Percentiles rank a stretch among this genome's conserved stretches.
Evolutionary conservation across 2,888 invertebrate species (phyloP).

Genomic region (Pseudoips prasinana): DNA sequence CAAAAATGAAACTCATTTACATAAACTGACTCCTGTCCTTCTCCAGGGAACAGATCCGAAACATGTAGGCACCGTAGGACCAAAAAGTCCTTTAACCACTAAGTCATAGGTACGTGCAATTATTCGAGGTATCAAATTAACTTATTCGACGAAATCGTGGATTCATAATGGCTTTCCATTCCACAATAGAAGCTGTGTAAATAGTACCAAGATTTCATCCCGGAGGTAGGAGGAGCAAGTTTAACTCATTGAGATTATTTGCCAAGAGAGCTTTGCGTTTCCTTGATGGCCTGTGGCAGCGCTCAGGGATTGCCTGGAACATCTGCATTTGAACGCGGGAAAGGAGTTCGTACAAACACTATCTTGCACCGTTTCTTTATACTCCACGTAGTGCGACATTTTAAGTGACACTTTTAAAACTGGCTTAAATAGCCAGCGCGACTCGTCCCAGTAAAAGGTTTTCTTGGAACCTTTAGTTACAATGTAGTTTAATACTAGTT

Average conservation of each 20-base stretch:
- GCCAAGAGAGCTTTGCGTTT: conserved; percentile 47
- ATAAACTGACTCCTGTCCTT: no score
- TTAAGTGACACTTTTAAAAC: conserved; percentile 4
- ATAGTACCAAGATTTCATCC: conserved; percentile 31
- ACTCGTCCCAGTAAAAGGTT: neutral
- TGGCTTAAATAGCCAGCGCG: neutral
- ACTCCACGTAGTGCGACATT: conserved; percentile 5
- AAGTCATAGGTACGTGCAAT: no score
- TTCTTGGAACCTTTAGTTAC: neutral
- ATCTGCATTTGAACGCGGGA: conserved; percentile 30
- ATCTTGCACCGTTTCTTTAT: conserved; percentile 16
- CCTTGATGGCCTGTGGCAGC: conserved; percentile 46
- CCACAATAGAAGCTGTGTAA: conserved; percentile 30
- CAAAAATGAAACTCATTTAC: no score
- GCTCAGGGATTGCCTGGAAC: conserved; percentile 41
- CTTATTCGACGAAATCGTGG: no score
- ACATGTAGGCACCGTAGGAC: no score
- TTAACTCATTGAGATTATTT: conserved; percentile 51
- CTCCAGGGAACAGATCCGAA: no score
- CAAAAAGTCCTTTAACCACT: no score
- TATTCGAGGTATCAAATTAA: no score
- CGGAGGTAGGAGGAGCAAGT: conserved; percentile 24
- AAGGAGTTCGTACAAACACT: conserved; percentile 27
- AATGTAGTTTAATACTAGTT: no score
- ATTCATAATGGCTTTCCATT: no score